Evolutionary conservation across 1,140 invertebrate species (phyloP).

Genomic region (Tetramorium parvispinum): DNA sequence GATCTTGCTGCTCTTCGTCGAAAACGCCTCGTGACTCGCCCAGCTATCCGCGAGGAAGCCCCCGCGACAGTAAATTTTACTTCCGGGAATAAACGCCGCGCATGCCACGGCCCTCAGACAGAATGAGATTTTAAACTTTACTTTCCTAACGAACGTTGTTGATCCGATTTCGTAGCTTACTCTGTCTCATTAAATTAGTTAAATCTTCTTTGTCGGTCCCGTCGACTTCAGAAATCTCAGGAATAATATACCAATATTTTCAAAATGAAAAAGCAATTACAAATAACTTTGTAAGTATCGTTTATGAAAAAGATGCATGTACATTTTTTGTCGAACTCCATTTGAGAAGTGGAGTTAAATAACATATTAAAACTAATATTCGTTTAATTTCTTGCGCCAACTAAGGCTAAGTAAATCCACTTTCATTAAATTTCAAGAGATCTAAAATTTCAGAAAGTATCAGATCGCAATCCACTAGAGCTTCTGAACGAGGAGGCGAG

Average conservation of each 20-base stretch:
- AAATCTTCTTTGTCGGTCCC: neutral
- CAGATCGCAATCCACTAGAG: neutral
- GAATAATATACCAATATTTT: neutral
- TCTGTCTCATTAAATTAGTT: neutral
- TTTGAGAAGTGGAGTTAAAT: neutral
- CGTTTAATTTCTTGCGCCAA: neutral
- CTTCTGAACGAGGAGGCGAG: neutral
- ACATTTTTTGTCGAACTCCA: neutral
- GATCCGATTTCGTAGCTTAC: neutral
- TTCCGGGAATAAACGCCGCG: slow-evolving; percentile 7
- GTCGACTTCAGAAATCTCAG: neutral
- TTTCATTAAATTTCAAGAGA: slow-evolving; percentile 32
- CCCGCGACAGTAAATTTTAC: slow-evolving; percentile 14
- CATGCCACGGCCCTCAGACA: neutral
- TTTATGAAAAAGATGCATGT: neutral
- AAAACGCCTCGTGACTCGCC: slow-evolving; percentile 64
- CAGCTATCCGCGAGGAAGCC: slow-evolving; percentile 37
- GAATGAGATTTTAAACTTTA: neutral
- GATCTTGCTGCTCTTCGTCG: slow-evolving; percentile 70
- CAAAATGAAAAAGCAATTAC: neutral
- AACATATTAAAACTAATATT: slow-evolving; percentile 8
- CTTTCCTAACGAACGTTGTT: neutral
- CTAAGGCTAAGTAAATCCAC: neutral
- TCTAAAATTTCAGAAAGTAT: slow-evolving; percentile 46
- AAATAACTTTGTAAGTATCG: neutral